Percentiles rank a stretch among this genome's conserved stretches.
Evolutionary conservation across 2,888 invertebrate species (phyloP).

Genomic region (Sacculina carcini): DNA sequence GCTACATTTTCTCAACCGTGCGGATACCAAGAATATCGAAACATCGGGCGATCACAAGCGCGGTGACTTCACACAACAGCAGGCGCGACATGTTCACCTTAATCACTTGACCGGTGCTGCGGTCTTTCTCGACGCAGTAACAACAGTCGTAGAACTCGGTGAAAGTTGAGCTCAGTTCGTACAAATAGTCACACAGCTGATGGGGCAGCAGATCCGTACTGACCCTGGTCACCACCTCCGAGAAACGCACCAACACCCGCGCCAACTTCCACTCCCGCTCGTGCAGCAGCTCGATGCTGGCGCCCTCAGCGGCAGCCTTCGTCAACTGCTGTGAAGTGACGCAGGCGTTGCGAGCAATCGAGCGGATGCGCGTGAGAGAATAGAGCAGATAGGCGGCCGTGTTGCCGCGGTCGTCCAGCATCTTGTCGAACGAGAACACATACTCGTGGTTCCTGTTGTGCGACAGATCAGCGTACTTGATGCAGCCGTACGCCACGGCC

Average conservation of each 20-base stretch:
- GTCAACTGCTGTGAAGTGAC: constrained; percentile 32
- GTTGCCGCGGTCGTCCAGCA: constrained; percentile 96
- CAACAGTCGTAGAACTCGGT: constrained; percentile 94
- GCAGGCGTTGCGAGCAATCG: constrained; percentile 50
- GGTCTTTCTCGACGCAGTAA: constrained; percentile 83
- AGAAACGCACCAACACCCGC: constrained; percentile 44
- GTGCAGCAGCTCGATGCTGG: constrained; percentile 41
- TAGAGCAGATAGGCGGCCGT: constrained; percentile 93
- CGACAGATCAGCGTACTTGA: constrained; percentile 88
- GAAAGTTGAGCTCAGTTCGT: constrained; percentile 73
- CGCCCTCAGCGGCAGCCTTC: constrained; percentile 30
- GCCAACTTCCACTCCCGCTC: constrained; percentile 80
- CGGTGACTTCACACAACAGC: constrained; percentile 73
- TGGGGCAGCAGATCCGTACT: constrained; percentile 57
- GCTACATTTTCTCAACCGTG: constrained; percentile 79
- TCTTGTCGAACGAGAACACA: constrained; percentile 25
- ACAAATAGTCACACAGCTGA: constrained; percentile 76
- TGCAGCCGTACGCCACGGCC: constrained; percentile 88
- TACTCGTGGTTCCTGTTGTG: constrained; percentile 38
- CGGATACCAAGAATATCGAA: constrained; percentile 74
- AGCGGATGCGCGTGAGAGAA: constrained; percentile 75
- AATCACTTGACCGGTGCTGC: constrained; percentile 35
- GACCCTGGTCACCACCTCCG: constrained; percentile 58
- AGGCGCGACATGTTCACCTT: constrained; percentile 57
- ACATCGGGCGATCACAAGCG: constrained; percentile 55